These are phyloP conservation scores for Microctonus aethiopoides DNA, from an alignment of 2,888 invertebrate genomes.

Conservation along the genomic window DNA sequence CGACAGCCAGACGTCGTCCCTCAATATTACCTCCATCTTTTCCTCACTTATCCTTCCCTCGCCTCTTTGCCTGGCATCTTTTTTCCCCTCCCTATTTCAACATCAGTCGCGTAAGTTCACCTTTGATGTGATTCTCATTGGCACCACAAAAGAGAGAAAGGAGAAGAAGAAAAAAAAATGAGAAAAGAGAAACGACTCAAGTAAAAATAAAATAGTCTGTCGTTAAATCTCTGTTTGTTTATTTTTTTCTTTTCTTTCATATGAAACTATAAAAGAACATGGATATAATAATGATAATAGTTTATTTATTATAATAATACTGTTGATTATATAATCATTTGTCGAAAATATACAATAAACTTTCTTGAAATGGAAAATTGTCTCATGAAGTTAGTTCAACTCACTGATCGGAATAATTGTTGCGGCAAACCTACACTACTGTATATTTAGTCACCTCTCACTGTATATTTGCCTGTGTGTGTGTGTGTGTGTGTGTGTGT, in stretches of 20 bases:
- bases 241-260: background rate
- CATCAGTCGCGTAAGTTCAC: constrained; percentile 12
- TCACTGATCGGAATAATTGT: no score
- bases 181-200: background rate
- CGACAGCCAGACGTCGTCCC: constrained; percentile 37
- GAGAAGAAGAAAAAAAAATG: background rate
- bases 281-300: background rate
- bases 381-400: no score
- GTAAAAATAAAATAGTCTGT: constrained; percentile 18
- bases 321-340: no score
- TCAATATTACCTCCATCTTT: constrained; percentile 30
- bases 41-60: constrained; percentile 20
- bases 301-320: no score
- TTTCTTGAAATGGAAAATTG: no score
- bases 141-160: constrained; percentile 2
- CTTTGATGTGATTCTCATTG: constrained; percentile 34
- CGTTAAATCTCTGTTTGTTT: constrained; percentile 5
- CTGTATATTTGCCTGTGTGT: no score
- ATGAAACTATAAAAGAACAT: background rate
- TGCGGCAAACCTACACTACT: no score
- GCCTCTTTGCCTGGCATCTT: background rate
- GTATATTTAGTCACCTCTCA: no score
- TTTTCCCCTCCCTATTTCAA: constrained; percentile 1
- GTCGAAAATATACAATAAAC: no score
- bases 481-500: no score